phyloP scores from a whole-genome alignment of 1,140 invertebrate genomes.

The Eciton burchellii region DNA sequence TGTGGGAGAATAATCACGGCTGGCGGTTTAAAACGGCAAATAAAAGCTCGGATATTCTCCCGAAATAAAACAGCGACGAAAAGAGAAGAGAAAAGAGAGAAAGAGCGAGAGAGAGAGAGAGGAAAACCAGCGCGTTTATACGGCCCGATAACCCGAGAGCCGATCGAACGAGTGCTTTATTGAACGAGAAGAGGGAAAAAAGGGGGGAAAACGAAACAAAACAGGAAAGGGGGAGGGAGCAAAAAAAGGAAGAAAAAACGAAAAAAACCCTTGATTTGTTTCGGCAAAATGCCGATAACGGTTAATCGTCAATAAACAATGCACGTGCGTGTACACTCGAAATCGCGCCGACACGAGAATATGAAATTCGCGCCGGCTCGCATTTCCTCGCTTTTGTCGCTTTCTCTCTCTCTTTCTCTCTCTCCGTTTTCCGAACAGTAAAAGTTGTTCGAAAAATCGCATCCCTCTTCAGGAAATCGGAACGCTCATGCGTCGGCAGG shows the following conservation, averaged over 20 bases:
- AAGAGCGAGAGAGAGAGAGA: not conserved
- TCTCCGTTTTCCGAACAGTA: too few species aligned
- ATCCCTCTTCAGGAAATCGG: too few species aligned
- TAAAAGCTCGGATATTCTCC: slow-evolving; percentile 21
- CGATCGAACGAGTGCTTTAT: slow-evolving; percentile 39
- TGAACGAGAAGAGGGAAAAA: too few species aligned
- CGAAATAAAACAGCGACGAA: slow-evolving; percentile 34
- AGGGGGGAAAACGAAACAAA: too few species aligned
- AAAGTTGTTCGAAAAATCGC: too few species aligned
- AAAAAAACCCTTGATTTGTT: slow-evolving; percentile 53
- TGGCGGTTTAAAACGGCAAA: slow-evolving; percentile 43
- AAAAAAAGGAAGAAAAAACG: too few species aligned
- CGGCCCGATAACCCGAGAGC: slow-evolving; percentile 8
- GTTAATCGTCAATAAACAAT: slow-evolving; percentile 48
- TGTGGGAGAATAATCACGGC: slow-evolving; percentile 40
- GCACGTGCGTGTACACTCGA: not conserved
- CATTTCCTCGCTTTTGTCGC: not conserved
- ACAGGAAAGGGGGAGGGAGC: too few species aligned
- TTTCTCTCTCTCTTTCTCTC: too few species aligned
- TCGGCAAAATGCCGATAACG: slow-evolving; percentile 14
- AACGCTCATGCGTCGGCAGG: too few species aligned
- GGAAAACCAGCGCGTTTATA: slow-evolving; percentile 38
- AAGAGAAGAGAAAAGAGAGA: too few species aligned
- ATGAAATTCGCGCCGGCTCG: not conserved
- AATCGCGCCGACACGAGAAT: not conserved